A percentile compares a stretch with the other conserved stretches of the same genome.
Conservation (phyloP, 2,888 invertebrate species). For the Crepidodera aurea region DNA sequence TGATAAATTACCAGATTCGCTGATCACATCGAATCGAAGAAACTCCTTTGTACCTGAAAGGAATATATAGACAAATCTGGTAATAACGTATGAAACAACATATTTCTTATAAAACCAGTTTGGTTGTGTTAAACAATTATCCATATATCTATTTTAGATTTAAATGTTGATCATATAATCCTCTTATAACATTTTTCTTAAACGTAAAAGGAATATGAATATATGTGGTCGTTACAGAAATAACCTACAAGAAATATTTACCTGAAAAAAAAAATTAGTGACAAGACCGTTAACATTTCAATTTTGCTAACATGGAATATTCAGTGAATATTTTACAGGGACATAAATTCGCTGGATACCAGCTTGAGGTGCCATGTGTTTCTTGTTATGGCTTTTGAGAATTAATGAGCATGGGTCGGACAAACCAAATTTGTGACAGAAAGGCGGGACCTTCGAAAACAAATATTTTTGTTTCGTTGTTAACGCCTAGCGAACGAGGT, state of each 20-base stretch:
- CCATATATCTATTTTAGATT: no score
- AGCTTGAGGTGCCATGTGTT: constrained; percentile 33
- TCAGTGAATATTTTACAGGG: constrained; percentile 31
- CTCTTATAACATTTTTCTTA: no score
- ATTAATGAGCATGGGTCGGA: constrained; percentile 31
- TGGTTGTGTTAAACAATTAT: no score
- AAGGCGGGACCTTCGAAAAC: constrained; percentile 25
- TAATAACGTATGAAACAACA: no score
- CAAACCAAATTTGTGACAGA: constrained; percentile 31
- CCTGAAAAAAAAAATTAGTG: constrained; percentile 21
- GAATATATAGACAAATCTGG: no score
- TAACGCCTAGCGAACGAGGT: not conserved
- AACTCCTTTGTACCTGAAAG: no score
- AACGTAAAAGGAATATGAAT: not conserved
- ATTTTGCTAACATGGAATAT: constrained; percentile 29
- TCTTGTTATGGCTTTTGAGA: constrained; percentile 31
- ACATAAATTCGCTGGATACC: constrained; percentile 29
- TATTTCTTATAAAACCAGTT: no score
- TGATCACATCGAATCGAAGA: no score
- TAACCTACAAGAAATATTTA: constrained; percentile 8
- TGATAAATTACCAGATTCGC: no score
- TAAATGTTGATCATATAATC: no score
- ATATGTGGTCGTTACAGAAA: not conserved
- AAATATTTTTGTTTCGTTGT: constrained; percentile 22
- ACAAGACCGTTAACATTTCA: constrained; percentile 28